Evolutionary conservation across 2,888 invertebrate species (phyloP).

Genomic region (Apodemia duryi): DNA sequence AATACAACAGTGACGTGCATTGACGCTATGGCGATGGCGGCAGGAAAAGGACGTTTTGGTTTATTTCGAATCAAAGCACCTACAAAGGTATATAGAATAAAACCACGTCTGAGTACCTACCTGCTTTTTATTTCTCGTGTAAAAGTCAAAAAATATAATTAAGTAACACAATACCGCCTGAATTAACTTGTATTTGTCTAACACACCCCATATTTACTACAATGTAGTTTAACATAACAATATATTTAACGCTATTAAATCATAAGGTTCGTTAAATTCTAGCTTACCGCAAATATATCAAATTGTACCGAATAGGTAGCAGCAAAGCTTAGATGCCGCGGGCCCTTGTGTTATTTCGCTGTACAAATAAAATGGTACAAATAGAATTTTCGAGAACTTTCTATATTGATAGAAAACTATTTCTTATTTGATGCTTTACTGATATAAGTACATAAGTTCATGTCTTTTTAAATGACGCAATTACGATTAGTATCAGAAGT

Average conservation of each 20-base stretch:
- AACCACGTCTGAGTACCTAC: too few species aligned
- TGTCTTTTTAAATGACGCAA: neutral
- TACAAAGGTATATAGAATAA: too few species aligned
- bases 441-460: neutral
- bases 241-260: slow-evolving; percentile 35
- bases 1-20: too few species aligned
- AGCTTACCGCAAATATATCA: slow-evolving; percentile 25
- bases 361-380: slow-evolving; percentile 39
- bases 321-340: slow-evolving; percentile 8
- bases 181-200: too few species aligned
- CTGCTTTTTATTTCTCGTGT: too few species aligned
- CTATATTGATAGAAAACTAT: neutral
- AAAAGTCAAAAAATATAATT: too few species aligned
- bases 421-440: neutral
- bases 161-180: too few species aligned
- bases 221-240: neutral
- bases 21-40: too few species aligned
- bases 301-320: slow-evolving; percentile 17
- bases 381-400: neutral
- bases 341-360: slow-evolving; percentile 7
- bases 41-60: too few species aligned
- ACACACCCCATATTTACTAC: too few species aligned
- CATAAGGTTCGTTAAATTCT: slow-evolving; percentile 42
- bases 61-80: too few species aligned
- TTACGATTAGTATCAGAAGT: neutral